A percentile compares a stretch with the other conserved stretches of the same genome.
Evolutionary conservation across 1,140 invertebrate genomes (phyloP).

Genomic region (Temnothorax longispinosus): DNA sequence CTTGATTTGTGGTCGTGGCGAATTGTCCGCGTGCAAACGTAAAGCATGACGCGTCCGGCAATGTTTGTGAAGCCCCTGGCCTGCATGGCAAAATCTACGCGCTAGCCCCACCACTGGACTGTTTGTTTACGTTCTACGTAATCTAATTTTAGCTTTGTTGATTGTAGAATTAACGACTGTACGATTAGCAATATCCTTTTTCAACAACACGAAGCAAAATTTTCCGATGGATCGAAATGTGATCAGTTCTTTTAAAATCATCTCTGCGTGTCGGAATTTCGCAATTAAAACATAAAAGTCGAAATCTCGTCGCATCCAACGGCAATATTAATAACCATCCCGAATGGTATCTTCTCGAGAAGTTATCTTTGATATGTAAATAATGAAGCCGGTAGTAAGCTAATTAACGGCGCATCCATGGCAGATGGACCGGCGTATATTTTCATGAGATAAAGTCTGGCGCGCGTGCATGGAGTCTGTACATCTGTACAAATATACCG

Average conservation of each 20-base stretch:
- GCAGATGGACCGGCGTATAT: slow-evolving; percentile 20
- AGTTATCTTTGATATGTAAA: slow-evolving; percentile 24
- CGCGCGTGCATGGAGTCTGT: background rate
- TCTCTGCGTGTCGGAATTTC: background rate
- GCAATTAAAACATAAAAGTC: background rate
- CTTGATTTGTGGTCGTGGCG: background rate
- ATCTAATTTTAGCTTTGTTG: slow-evolving; percentile 23
- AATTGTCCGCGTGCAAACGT: background rate
- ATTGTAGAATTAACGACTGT: slow-evolving; percentile 4
- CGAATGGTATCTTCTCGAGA: background rate
- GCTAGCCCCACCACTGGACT: background rate
- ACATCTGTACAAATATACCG: slow-evolving; percentile 38
- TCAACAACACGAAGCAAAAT: background rate
- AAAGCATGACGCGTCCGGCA: background rate
- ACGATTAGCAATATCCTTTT: background rate
- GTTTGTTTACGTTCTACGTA: background rate
- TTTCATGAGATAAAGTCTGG: slow-evolving; percentile 22
- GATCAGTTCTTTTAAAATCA: background rate
- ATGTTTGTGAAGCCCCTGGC: slow-evolving; percentile 20
- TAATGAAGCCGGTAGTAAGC: background rate
- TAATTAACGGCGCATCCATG: slow-evolving; percentile 22
- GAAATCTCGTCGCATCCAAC: background rate
- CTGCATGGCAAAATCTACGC: background rate
- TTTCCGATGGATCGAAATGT: background rate
- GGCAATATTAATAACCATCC: slow-evolving; percentile 1